Evolutionary conservation across 2,888 invertebrate species (phyloP).

Genomic region (Eupithecia tripunctaria): DNA sequence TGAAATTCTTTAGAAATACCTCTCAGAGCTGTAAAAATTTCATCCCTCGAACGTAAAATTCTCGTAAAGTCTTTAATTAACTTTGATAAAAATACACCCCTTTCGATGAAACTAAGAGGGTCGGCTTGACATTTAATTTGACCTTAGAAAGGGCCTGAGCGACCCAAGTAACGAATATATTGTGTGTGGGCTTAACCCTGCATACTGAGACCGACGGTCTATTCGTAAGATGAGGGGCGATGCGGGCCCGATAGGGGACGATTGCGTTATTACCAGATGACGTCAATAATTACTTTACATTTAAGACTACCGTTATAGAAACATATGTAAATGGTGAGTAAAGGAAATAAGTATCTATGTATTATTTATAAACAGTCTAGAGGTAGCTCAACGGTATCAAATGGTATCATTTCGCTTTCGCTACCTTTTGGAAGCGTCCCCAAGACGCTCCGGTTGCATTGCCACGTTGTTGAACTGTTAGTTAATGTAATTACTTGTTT

Average conservation of each 20-base stretch:
- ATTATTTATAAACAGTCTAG: no score
- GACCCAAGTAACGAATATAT: slow-evolving; percentile 1
- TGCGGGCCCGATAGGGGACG: not conserved
- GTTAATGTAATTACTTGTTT: no score
- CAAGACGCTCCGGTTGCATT: no score
- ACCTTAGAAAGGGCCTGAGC: slow-evolving; percentile 17
- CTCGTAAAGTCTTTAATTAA: slow-evolving; percentile 45
- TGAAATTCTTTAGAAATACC: slow-evolving; percentile 30
- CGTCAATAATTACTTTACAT: not conserved
- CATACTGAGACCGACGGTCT: not conserved
- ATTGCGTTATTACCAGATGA: not conserved
- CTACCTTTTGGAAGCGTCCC: no score
- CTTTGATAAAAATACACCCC: slow-evolving; percentile 42
- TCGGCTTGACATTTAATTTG: slow-evolving; percentile 24
- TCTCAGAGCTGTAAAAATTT: slow-evolving; percentile 29
- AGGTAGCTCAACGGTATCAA: no score
- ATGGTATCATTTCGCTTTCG: no score
- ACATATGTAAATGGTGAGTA: no score
- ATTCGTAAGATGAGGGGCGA: not conserved
- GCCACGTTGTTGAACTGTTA: no score
- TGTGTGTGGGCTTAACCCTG: not conserved
- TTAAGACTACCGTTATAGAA: no score
- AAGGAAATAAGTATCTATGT: not conserved
- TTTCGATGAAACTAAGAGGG: slow-evolving; percentile 17
- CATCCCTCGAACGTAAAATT: slow-evolving; percentile 38